phyloP scores from a whole-genome alignment of 2,797 vertebrate species.

The Loris lydekkerianus region DNA sequence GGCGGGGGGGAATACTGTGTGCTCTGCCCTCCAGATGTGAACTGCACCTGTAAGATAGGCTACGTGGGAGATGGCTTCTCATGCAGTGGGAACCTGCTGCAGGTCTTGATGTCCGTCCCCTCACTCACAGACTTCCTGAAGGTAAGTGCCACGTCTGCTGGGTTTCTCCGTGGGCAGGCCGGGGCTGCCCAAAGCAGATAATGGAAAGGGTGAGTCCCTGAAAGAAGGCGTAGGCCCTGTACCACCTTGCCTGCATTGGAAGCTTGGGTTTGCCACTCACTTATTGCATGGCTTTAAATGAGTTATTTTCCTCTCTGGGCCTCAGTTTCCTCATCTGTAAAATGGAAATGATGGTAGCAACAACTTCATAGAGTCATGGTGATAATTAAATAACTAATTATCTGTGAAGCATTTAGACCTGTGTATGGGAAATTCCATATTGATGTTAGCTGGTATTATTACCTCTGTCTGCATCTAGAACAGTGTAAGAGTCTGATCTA shows the following conservation, averaged over 20 bases:
- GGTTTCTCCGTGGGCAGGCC: not conserved
- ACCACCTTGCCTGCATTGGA: not conserved
- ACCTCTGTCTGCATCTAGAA: not conserved
- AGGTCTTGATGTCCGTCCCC: slow-evolving; percentile 92
- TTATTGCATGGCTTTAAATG: not conserved
- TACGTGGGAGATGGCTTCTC: slow-evolving; percentile 94
- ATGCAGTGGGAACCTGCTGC: slow-evolving; percentile 95
- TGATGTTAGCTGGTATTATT: not conserved
- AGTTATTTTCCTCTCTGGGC: not conserved
- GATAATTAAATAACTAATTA: not conserved
- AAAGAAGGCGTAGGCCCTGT: not conserved
- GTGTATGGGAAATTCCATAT: not conserved
- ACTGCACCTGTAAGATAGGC: slow-evolving; percentile 93
- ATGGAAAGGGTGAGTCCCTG: not conserved
- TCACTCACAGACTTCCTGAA: slow-evolving; percentile 93
- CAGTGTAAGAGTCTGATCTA: not conserved
- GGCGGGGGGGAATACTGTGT: not conserved
- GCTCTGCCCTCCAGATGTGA: slow-evolving; percentile 91
- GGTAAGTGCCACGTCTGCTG: slow-evolving; percentile 86
- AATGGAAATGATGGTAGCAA: not conserved
- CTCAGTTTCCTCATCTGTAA: slow-evolving; percentile 15
- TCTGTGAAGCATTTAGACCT: not conserved
- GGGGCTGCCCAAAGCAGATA: not conserved
- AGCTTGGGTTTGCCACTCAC: not conserved
- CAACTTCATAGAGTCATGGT: not conserved